Base-by-base conservation (phyloP, 1,140 invertebrate species). In the Ganaspis sp. region DNA sequence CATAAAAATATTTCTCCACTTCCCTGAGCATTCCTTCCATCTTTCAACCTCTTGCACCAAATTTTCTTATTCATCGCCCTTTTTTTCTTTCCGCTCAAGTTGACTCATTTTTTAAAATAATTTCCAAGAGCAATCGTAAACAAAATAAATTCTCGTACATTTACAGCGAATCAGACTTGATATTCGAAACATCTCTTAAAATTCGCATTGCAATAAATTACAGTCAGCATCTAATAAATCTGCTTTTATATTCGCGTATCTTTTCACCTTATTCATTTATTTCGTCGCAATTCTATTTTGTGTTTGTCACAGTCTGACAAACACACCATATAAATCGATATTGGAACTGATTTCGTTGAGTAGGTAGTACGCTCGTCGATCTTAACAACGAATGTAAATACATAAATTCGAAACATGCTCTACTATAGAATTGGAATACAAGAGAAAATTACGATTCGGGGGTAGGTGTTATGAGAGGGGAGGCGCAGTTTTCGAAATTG, bases 301-400 rank as follows among this genome's bases (percentile, higher is more conserved):
- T 64, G 58, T 64, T 64, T 64, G 58, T 64, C 58, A 64, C 23
- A 64, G 21, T 4, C 15, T 29, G 12, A 15, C 23, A 26, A 29
- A 64, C 45, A 49, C 17, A 49, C 17, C 58, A 64, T 26, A 64
- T 64, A 64, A 64, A 23, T 64, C 26, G 23, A n/a, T 34, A 64
- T 64, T 29, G 58, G 26, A 64, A 64, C 58, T 64, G 58, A 64
- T 64, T 64, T 29, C 58, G 15, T 29, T 64, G 58, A 64, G 58
- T 64, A 64, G 58, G 26, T 26, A 26, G 58, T 29, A n/a, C 15
- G 12, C 58, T 64, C 58, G 58, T 64, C 58, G 58, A 64, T 64
- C 58, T 64, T 64, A 64, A 64, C 58, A 64, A 21, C 15, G 58
- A n/a, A 26, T n/a, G 58, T 64, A 64, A 64, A 64, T 64, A 64